Evolutionary conservation across 2,113 vertebrate species (phyloP).

Genomic region (Larimichthys polyactis): DNA sequence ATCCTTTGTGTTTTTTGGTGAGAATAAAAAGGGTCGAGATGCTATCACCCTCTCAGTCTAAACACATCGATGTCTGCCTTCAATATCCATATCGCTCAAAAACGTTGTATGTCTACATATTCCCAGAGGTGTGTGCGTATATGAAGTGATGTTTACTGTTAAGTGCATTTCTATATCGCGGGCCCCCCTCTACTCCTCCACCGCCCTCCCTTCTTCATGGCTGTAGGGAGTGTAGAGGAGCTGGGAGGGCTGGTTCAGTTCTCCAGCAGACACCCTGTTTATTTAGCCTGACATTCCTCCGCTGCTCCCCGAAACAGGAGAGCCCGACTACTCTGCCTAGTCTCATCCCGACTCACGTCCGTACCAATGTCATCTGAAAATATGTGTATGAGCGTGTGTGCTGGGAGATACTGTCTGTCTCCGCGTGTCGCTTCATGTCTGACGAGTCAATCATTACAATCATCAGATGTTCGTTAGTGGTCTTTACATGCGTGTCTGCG

Average conservation of each 20-base stretch:
- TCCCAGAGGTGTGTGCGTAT: conserved; percentile 26
- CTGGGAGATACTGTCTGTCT: not conserved
- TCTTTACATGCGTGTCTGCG: conserved; percentile 17
- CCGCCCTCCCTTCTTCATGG: not conserved
- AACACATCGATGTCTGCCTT: conserved; percentile 4
- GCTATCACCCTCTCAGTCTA: not conserved
- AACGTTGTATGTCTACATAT: conserved; percentile 16
- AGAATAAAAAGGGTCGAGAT: not conserved
- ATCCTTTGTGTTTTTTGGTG: not conserved
- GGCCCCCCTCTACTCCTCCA: conserved; percentile 5
- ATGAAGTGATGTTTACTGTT: conserved; percentile 60
- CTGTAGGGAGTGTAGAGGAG: conserved; percentile 55
- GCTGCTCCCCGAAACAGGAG: conserved; percentile 31
- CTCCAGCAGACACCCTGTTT: conserved; percentile 73
- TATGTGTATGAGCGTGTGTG: not conserved
- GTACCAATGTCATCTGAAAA: conserved; percentile 38
- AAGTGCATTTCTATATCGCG: conserved; percentile 34
- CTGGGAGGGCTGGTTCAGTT: conserved; percentile 49
- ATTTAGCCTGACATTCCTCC: conserved; percentile 77
- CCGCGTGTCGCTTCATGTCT: not conserved
- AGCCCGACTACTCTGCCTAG: conserved; percentile 46
- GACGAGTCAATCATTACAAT: not conserved
- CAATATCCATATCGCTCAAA: conserved; percentile 19
- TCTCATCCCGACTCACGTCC: conserved; percentile 60
- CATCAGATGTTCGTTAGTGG: not conserved